These are phyloP conservation scores for Pteropus rufus DNA, from an alignment of 2,797 vertebrate genomes.

Conservation along the genomic window DNA sequence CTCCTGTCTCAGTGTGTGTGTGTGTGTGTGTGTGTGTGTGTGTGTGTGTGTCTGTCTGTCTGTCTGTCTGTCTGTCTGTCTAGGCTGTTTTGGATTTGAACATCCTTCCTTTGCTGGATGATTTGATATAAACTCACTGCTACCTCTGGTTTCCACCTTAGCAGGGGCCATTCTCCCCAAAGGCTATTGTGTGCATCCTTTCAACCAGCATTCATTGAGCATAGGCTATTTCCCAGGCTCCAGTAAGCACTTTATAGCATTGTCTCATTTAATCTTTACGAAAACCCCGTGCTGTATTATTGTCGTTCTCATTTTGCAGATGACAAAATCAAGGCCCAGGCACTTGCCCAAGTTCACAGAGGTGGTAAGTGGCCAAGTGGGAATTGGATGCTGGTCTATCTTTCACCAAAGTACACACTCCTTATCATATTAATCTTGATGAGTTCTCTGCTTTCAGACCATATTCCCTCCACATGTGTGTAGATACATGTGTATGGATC, in stretches of 20 bases:
- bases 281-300: background rate
- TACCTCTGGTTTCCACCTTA: background rate
- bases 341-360: background rate
- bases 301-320: background rate
- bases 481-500: background rate
- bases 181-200: background rate
- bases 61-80: background rate
- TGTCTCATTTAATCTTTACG: background rate
- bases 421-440: background rate
- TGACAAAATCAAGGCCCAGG: background rate
- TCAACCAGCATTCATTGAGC: background rate
- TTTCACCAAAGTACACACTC: background rate
- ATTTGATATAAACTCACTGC: background rate
- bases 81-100: background rate
- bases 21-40: background rate
- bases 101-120: background rate
- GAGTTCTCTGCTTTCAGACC: background rate
- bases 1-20: background rate
- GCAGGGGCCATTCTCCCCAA: background rate
- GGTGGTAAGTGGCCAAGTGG: background rate
- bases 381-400: background rate
- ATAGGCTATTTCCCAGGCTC: accelerated
- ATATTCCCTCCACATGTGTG: accelerated
- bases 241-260: background rate
- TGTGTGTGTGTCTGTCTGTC: background rate